Evolutionary conservation across 2,888 invertebrate genomes (phyloP), one percentile per base, ranked within the genome.

Genomic region (Clivina fossor): DNA sequence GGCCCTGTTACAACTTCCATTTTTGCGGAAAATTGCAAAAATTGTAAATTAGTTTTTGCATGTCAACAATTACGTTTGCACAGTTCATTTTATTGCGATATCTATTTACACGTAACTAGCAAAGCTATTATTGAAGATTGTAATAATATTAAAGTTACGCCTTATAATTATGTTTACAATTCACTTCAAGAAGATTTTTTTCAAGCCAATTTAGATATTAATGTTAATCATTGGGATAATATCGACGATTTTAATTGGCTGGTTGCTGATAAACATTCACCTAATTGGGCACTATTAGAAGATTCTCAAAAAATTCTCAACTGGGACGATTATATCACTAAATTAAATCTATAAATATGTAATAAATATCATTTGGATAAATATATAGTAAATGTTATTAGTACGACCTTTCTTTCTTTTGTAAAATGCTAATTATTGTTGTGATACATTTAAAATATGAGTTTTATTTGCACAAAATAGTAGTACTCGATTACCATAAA

Each of bases 201-300:
- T 62, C 74, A 79, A 63, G 85, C 93, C 1, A 84, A 85, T 1
- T 79, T 96, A 56, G 87, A 90, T 73, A 78, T 73, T 41, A 79
- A 79, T 47, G 74, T 75, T 11, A 93, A 93, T 69, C 87, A 93
- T 71, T 96, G 94, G 90, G 81, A 86, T 64, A 78, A 82, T 64
- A 78, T 97, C 26, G 93, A 95, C 68, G 97, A 98, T 73, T 98
- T 97, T 67, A 93, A 97, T 73, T 97, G 97, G 96, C 75, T 96
- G 30, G 90, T 91, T 11, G 81, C 82, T 18, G 90, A 92, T 69
- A 82, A 85, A 57, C 85, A 83, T 32, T 96, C 92, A 4, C 93
- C 92, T 3, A 90, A 93, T 74, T 92, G 93, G 93, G 28, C 38
- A 30, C 19, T 55, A 38, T 40, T 55, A 22, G 30, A 46, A 4